Base-by-base conservation (phyloP, 2,797 vertebrate genomes). In the Sebastes matsubarae region DNA sequence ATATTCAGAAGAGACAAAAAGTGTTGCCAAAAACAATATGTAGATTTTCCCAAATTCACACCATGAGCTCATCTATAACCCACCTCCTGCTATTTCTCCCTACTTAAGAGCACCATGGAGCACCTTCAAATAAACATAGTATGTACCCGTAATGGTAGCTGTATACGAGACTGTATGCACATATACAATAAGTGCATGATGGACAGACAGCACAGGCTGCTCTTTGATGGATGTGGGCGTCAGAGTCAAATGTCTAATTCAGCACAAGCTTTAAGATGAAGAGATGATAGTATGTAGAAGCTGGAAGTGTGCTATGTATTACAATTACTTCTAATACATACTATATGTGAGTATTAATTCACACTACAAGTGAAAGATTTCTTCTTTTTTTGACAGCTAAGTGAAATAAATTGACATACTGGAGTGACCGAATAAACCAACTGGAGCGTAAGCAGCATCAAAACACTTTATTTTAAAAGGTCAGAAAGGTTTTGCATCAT, bases 191-290 rank as follows among this genome's bases (percentile, higher is more conserved):
- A 63, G 22, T 18, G 32, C 14, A 25, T 22, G 11, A 22, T 22
- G 20, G 38, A 67, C 58, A 22, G 12, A 36, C 32, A 36, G 71
- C 29, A 69, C 8, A 38, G 32, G 38, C 63, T 57, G 34, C 32
- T 50, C 59, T 58, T 22, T 52, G 67, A 84, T 81, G 67, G 74
- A 86, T 76, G 71, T 64, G 30, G 24, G 36, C 25, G 8, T 83
- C 57, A 77, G 14, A 73, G 20, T 64, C 71, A 83, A 52, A 83
- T 81, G 69, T 84, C 55, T 83, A 80, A 88, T 78, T 88, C 80
- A 83, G 77, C 64, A 70, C 52, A 77, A 32, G 52, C 58, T 72
- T 84, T 66, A 60, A 75, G 46, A 87, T 81, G 27, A 76, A 25
- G 25, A 69, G 20, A n/a, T 29, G 22, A 46, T 14, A 18, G 22